Evolutionary conservation across 2,113 vertebrate genomes (phyloP).

Genomic region (Melanotaenia duboulayi): DNA sequence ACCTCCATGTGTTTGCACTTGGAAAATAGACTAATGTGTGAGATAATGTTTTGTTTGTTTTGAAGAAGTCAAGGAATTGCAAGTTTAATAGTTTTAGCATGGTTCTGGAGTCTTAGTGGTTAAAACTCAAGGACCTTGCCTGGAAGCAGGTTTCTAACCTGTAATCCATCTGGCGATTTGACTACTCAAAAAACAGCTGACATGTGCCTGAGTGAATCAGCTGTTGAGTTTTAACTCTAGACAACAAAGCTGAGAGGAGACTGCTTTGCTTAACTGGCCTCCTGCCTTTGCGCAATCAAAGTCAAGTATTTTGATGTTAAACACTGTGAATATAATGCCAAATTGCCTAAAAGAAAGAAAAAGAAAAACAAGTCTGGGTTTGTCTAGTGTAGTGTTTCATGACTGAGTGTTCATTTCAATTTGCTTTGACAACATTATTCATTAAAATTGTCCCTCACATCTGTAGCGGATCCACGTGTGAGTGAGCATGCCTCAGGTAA

Average conservation of each 20-base stretch:
- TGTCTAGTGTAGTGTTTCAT: slow-evolving; percentile 4
- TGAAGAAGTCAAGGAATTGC: background rate
- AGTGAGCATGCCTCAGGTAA: slow-evolving; percentile 92
- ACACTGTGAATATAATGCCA: slow-evolving; percentile 15
- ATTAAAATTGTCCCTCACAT: slow-evolving; percentile 43
- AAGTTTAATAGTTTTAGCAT: background rate
- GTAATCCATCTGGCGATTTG: slow-evolving; percentile 18
- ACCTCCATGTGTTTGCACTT: background rate
- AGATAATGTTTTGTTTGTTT: slow-evolving; percentile 18
- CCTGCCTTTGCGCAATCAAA: slow-evolving; percentile 47
- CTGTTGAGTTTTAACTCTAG: slow-evolving; percentile 30
- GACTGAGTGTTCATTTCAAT: background rate
- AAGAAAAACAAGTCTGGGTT: slow-evolving; percentile 24
- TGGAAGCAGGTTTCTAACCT: slow-evolving; percentile 27
- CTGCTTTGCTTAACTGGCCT: slow-evolving; percentile 29
- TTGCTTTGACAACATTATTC: slow-evolving; percentile 19
- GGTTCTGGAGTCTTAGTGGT: background rate
- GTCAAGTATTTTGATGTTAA: slow-evolving; percentile 2
- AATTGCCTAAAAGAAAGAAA: too few relatives aligned
- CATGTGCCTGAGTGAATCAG: background rate
- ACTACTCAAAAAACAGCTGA: slow-evolving; percentile 6
- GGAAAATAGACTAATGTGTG: background rate
- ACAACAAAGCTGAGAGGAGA: slow-evolving; percentile 15
- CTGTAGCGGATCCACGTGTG: slow-evolving; percentile 93
- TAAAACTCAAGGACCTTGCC: slow-evolving; percentile 40